Conservation (phyloP, 2,113 vertebrate genomes). For the Ageneiosus marmoratus region DNA sequence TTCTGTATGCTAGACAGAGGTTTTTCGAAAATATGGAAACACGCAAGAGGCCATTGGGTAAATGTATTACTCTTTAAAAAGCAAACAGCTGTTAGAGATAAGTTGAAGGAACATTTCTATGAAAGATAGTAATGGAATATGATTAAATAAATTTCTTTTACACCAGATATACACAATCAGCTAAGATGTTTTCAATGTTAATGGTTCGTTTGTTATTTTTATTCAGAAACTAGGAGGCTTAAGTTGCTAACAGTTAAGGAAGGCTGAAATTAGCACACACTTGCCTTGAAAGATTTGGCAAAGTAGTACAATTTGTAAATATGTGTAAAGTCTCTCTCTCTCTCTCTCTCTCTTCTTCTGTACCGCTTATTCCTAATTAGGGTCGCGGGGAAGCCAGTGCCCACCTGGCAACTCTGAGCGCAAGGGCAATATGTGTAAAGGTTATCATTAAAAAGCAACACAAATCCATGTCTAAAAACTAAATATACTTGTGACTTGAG, state of each 20-base stretch:
- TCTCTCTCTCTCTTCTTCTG: too few relatives aligned
- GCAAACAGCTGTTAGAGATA: background rate
- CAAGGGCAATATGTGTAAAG: background rate
- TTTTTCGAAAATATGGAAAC: conserved; percentile 23
- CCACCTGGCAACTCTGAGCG: too few relatives aligned
- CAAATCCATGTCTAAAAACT: background rate
- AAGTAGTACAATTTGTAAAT: background rate
- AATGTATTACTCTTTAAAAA: background rate
- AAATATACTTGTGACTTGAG: background rate
- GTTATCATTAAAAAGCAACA: background rate
- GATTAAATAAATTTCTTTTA: background rate
- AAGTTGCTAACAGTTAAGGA: background rate
- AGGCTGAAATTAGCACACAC: background rate
- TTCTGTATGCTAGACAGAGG: conserved; percentile 6
- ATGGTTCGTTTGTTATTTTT: background rate
- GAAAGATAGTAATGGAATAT: background rate
- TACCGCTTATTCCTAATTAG: too few relatives aligned
- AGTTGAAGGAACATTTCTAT: background rate
- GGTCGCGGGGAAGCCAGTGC: too few relatives aligned
- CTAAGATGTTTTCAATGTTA: background rate
- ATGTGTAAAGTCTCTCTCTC: background rate
- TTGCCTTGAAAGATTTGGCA: background rate
- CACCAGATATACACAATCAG: background rate
- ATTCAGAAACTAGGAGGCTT: background rate
- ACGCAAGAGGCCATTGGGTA: conserved; percentile 4